Evolutionary conservation across 2,797 vertebrate species (phyloP), one percentile per base, ranked within the genome.

Genomic region (Chaenodraco wilsoni): DNA sequence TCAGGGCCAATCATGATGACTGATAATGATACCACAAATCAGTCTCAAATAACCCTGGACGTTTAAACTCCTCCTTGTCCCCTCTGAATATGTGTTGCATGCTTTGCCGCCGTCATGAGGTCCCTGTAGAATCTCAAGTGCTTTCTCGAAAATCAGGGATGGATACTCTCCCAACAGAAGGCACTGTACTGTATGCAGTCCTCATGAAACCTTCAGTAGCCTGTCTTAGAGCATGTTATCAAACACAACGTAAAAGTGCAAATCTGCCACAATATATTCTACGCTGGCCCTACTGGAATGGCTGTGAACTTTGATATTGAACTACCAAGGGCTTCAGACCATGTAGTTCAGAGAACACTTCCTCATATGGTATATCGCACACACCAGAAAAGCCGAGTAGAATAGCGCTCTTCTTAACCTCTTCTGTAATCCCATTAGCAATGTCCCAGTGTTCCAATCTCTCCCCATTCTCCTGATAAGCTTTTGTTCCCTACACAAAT

Each of bases 101-200:
- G 50, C 23, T 43, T 54, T 37, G 31, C n/a, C 9, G 17, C n/a
- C 33, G 45, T 73, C 33, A 55, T 40, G 15, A 7, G 17, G 33
- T 31, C 27, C 15, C 37, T 56, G 23, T 27, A 17, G 49, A 40
- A 50, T 50, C 3, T 54, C 19, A 59, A 19, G 31, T 16, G 14
- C 8, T 63, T 72, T 58, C 52, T 65, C 43, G 2, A 45, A 73
- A 72, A 37, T 67, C 56, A 75, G 5, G 27, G 16, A 56, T 10
- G 54, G 19, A 13, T 48, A 49, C 21, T 55, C 46, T 7, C 9
- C 43, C 15, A 65, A 51, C 60, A 69, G 27, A 54, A 59, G 19
- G n/a, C 45, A 46, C 9, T 12, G 17, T 45, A 33, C 10, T 16
- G 33, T 48, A 55, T 50, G n/a, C 64, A 10, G 21, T 49, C 23